Percentiles rank a stretch among this genome's conserved stretches.
phyloP scores from a whole-genome alignment of 2,113 vertebrate genomes.

The Chlamydotis undulata region DNA sequence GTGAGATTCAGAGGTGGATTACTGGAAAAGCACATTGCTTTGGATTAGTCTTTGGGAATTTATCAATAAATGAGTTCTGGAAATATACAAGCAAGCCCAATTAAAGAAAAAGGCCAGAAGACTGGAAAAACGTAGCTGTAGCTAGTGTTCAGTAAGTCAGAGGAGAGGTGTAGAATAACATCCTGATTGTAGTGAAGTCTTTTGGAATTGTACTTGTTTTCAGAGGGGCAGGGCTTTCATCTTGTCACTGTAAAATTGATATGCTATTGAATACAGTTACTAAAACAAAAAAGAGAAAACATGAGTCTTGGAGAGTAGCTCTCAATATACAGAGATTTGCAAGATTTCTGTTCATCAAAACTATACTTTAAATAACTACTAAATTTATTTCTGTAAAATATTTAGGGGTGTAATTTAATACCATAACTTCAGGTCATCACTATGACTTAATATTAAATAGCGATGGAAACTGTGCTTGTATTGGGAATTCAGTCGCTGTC shows the following conservation, averaged over 20 bases:
- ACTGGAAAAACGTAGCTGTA: neutral
- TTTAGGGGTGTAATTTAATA: neutral
- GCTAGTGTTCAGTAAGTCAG: neutral
- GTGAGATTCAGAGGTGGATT: neutral
- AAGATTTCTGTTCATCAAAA: neutral
- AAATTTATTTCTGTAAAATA: neutral
- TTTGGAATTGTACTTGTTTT: neutral
- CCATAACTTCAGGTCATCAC: neutral
- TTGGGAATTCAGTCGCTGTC: fast-evolving
- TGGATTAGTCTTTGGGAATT: neutral
- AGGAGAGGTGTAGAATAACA: neutral
- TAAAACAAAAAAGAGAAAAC: neutral
- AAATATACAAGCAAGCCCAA: neutral
- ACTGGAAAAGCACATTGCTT: neutral
- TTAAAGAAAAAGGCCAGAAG: neutral
- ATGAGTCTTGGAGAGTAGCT: neutral
- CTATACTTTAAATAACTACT: neutral
- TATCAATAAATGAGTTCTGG: neutral
- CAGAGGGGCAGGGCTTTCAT: neutral
- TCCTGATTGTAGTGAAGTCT: neutral
- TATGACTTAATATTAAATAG: neutral
- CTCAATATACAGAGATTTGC: neutral
- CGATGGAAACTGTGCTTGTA: neutral
- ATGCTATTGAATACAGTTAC: neutral
- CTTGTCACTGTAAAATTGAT: neutral